Evolutionary conservation across 2,113 vertebrate species (phyloP).

Genomic region (Thermophis baileyi): DNA sequence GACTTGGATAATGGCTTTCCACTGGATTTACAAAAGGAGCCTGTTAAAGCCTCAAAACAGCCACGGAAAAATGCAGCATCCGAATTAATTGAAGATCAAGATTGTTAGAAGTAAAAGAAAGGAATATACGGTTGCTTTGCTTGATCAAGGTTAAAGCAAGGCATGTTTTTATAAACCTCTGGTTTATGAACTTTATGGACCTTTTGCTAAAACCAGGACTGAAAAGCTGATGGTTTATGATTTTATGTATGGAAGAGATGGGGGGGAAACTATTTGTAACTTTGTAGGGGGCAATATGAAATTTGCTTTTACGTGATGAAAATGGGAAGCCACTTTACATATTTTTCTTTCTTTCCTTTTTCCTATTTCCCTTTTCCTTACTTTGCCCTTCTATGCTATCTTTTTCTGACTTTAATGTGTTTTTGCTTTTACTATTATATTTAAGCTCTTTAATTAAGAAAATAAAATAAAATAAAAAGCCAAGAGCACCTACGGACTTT

Average conservation of each 20-base stretch:
- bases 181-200: not conserved
- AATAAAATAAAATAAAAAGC: not conserved
- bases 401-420: not conserved
- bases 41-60: not conserved
- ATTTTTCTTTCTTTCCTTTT: not conserved
- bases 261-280: not conserved
- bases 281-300: not conserved
- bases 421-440: not conserved
- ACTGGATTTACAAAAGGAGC: not conserved
- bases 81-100: not conserved
- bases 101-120: not conserved
- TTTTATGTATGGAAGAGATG: not conserved
- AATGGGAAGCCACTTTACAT: not conserved
- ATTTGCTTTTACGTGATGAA: not conserved
- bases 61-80: not conserved
- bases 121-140: not conserved
- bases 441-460: not conserved
- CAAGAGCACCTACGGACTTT: not conserved
- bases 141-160: not conserved
- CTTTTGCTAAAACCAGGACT: not conserved
- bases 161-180: not conserved
- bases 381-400: not conserved
- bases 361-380: not conserved
- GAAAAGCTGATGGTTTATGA: not conserved
- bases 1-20: not conserved